Base-by-base conservation (phyloP, 2,113 vertebrate species). In the Speoplatyrhinus poulsoni region DNA sequence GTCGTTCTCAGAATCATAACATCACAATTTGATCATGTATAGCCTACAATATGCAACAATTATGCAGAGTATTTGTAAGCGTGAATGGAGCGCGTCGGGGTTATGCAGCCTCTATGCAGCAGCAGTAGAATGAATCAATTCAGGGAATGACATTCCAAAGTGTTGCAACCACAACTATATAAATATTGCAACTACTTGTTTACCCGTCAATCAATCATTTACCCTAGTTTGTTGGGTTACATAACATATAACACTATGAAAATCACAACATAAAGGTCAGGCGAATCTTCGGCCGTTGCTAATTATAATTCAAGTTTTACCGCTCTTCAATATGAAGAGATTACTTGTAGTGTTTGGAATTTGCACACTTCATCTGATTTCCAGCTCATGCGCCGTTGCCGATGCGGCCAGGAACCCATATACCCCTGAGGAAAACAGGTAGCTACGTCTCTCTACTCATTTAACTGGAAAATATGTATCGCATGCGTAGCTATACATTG, bases 201-300 rank as follows among this genome's bases (percentile, higher is more conserved):
- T 81, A 73, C 85, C 65, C 76, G 80, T 56, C 53, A 33, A 90
- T 90, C 63, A 92, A 91, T 91, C 71, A 93, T 92, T 93, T 53
- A 92, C 88, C 63, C 41, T 65, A 52, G 41, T 62, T 75, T 61
- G 59, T 77, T 66, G 32, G 47, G 52, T 46, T 65, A 19, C 67
- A 50, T 9, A 12, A 33, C 73, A 55, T 26, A 53, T 56, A 49
- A 26, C 47, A 36, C 16, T 47, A 71, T 52, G 65, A 69, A 68
- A 59, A 52, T 41, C 36, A 8, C 8, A 57, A 41, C 36, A 41
- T 41, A 41, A 41, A 41, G 36, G 5, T 8, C 36, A 41, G 36
- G 36, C 7, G 36, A 3, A 47, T 57, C 74, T 72, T 60, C 47
- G 11, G 0, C 70, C 62, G 60, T 52, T 6, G 36, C 36, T 41